Evolutionary conservation across 2,113 vertebrate genomes (phyloP).

Genomic region (Panurus biarmicus): DNA sequence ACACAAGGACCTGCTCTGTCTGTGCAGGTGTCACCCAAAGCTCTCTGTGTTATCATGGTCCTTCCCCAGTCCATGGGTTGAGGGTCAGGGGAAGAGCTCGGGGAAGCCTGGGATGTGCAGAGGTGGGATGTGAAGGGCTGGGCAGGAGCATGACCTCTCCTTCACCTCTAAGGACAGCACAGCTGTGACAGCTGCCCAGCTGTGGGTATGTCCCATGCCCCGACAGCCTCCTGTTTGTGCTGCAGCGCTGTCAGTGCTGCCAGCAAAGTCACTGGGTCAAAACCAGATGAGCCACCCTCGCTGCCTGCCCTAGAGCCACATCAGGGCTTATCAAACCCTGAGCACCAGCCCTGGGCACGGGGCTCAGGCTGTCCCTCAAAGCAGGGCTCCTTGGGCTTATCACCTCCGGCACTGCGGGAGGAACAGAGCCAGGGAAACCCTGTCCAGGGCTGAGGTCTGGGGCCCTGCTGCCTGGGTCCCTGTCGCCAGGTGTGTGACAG

Average conservation of each 20-base stretch:
- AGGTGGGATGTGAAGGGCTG: background rate
- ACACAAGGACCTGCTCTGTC: background rate
- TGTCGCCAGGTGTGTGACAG: background rate
- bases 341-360: accelerated
- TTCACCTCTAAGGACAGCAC: background rate
- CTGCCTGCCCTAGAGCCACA: background rate
- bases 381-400: background rate
- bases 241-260: background rate
- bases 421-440: background rate
- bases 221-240: background rate
- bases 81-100: background rate
- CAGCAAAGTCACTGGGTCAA: background rate
- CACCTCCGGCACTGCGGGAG: accelerated
- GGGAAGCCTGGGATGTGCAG: background rate
- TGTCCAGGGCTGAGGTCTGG: background rate
- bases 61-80: background rate
- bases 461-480: background rate
- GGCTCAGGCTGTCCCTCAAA: background rate
- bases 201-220: background rate
- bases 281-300: background rate
- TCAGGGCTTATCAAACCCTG: background rate
- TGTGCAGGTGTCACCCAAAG: background rate
- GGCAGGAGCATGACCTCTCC: background rate
- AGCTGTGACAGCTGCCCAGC: background rate
- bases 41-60: background rate